Percentiles rank a stretch among this genome's conserved stretches.
Evolutionary conservation across 2,797 vertebrate species (phyloP).

Genomic region (Siniperca scherzeri): DNA sequence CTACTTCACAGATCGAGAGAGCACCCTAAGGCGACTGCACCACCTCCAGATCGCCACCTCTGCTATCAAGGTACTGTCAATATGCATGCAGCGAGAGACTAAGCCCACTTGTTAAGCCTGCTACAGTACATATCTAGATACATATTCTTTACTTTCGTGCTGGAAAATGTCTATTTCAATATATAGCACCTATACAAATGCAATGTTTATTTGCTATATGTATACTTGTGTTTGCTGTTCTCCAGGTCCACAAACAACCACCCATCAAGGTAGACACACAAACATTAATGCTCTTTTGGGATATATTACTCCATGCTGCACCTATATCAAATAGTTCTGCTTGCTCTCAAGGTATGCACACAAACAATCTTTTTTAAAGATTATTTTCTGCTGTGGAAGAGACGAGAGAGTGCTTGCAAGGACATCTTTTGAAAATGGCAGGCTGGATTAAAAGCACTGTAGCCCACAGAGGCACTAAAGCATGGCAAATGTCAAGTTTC

Average conservation of each 20-base stretch:
- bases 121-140: neutral
- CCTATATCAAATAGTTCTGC: conserved; percentile 41
- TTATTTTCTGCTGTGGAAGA: conserved; percentile 44
- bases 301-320: conserved; percentile 21
- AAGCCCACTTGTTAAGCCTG: too few species aligned
- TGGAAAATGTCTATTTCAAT: conserved; percentile 8
- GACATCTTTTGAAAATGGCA: conserved; percentile 31
- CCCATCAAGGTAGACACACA: conserved; percentile 23
- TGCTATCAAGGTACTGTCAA: conserved; percentile 85
- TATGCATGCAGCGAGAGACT: neutral
- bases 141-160: neutral
- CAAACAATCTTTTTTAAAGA: conserved; percentile 51
- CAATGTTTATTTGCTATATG: conserved; percentile 11
- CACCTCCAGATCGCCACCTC: conserved; percentile 91
- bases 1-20: conserved; percentile 98
- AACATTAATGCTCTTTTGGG: conserved; percentile 39
- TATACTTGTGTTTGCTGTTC: conserved; percentile 28
- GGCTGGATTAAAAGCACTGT: conserved; percentile 30
- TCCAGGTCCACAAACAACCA: conserved; percentile 43
- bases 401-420: conserved; percentile 1
- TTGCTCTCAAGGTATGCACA: conserved; percentile 33
- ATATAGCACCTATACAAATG: conserved; percentile 9
- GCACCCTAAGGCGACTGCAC: conserved; percentile 94
- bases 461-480: conserved; percentile 32
- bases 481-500: conserved; percentile 55